Percentiles rank a stretch among this genome's conserved stretches.
These are phyloP conservation scores for Phortica variegata DNA, from an alignment of 1,140 invertebrate genomes.

Conservation along the genomic window DNA sequence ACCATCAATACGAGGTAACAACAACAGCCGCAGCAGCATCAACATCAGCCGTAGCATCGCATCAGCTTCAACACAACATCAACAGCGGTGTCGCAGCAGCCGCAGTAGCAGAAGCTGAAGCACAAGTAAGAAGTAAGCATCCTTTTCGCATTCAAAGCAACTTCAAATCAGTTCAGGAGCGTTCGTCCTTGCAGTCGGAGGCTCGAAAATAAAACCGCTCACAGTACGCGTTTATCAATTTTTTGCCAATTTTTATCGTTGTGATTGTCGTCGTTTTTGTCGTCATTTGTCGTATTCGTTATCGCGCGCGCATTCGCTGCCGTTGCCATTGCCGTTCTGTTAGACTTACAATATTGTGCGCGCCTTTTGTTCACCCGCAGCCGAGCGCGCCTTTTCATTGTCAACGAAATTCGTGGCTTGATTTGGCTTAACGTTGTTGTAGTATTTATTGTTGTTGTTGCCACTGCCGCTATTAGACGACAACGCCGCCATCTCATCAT, in stretches of 20 bases:
- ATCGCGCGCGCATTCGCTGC: too few species aligned
- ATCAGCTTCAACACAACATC: conserved; percentile 11
- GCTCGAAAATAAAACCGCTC: conserved; percentile 2
- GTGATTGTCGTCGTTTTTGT: neutral
- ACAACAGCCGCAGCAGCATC: too few species aligned
- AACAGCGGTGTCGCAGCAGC: neutral
- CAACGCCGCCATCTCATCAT: conserved; percentile 4
- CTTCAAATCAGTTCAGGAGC: conserved; percentile 34
- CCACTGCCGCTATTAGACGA: conserved; percentile 30
- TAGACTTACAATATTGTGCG: conserved; percentile 3
- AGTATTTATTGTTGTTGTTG: conserved; percentile 39
- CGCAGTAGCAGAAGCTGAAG: neutral
- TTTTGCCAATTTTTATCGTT: neutral
- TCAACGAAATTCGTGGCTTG: too few species aligned
- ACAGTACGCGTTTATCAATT: neutral
- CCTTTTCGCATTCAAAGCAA: conserved; percentile 28
- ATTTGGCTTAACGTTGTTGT: conserved; percentile 15
- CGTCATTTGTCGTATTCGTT: conserved; percentile 9
- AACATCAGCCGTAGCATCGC: too few species aligned
- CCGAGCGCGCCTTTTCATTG: too few species aligned
- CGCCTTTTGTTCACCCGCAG: conserved; percentile 13
- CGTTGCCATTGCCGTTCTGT: too few species aligned
- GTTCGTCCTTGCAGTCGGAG: conserved; percentile 37
- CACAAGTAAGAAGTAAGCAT: conserved; percentile 6
- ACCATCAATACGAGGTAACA: too few species aligned